These are phyloP conservation scores for Lycocorax pyrrhopterus DNA, from an alignment of 2,113 vertebrate genomes.

Conservation along the genomic window DNA sequence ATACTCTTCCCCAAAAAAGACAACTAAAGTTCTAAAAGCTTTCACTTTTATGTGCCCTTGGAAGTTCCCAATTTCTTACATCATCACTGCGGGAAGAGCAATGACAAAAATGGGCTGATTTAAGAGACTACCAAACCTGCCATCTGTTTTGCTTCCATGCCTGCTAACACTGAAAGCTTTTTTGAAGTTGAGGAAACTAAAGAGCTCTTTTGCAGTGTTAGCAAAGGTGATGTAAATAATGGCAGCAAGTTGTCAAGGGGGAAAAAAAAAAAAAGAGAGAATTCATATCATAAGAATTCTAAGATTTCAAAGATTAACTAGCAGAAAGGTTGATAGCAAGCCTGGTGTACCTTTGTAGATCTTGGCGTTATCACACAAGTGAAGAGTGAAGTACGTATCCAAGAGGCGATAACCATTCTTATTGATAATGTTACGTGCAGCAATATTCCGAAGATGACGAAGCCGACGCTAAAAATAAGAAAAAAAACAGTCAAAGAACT, in stretches of 20 bases:
- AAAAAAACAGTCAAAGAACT: background rate
- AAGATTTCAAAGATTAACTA: background rate
- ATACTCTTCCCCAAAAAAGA: background rate
- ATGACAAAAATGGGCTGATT: background rate
- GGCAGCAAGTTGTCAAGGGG: background rate
- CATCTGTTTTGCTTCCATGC: background rate
- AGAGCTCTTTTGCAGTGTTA: background rate
- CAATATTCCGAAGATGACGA: slow-evolving; percentile 93
- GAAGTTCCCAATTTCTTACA: background rate
- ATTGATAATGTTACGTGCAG: slow-evolving; percentile 92
- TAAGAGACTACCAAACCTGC: background rate
- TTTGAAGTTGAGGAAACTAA: background rate
- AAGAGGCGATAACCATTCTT: slow-evolving; percentile 90
- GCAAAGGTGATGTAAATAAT: rapidly evolving
- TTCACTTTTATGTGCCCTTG: background rate
- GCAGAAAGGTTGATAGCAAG: background rate
- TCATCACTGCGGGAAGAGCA: background rate
- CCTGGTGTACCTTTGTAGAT: slow-evolving; percentile 79
- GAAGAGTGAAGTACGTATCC: slow-evolving; percentile 96
- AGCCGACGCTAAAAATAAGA: slow-evolving; percentile 83
- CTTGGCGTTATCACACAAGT: slow-evolving; percentile 80
- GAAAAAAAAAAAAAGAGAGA: background rate
- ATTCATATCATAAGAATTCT: rapidly evolving
- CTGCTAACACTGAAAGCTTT: background rate
- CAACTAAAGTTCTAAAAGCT: background rate